Evolutionary conservation across 1,140 invertebrate species (phyloP), one percentile per base, ranked within the genome.

Genomic region (Pseudomyrmex dendroicus): DNA sequence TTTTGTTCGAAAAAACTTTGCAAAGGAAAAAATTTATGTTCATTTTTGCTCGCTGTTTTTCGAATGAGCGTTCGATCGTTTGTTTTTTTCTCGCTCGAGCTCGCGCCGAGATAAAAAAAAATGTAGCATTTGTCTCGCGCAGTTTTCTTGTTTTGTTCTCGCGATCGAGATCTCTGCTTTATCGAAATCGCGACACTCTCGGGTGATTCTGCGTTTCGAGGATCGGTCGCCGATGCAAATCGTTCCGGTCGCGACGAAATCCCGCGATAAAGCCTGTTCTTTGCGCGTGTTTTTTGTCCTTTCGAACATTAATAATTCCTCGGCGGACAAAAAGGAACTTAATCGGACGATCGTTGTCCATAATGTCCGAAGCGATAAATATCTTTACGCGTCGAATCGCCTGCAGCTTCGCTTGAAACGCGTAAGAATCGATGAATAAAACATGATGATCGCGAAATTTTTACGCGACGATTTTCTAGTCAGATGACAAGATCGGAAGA

Each of bases 381-480:
- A 59, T 78, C 35, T 68, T 0, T 44, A 1, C 50, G 1, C 12
- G 10, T 2, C 15, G 1, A 54, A 46, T 57, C 15, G 15, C 0
- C 7, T 50, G 46, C 13, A 66, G n/a, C 25, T 78, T 35, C 5
- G 5, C 52, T 54, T 54, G 63, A 64, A 76, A 76, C 46, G 3
- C 13, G 68, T 48, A 46, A 68, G 46, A 35, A 35, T 7, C 35
- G 35, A 78, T 78, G 59, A 78, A 70, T 70, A 48, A 78, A 78
- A 70, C 64, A 78, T 78, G 1, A 35, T 35, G 35, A 35, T 35
- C 35, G 35, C 20, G 1, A 25, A 12, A 72, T 44, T 73, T 61
- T 59, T 73, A 61, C 12, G 2, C 57, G 12, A 67, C 20, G 1
- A 15, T 17, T 52, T 25, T 4, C 25, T 25, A 25, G 12, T 50